Conservation (phyloP, 2,888 invertebrate species). For the Scaptomyza parva region DNA sequence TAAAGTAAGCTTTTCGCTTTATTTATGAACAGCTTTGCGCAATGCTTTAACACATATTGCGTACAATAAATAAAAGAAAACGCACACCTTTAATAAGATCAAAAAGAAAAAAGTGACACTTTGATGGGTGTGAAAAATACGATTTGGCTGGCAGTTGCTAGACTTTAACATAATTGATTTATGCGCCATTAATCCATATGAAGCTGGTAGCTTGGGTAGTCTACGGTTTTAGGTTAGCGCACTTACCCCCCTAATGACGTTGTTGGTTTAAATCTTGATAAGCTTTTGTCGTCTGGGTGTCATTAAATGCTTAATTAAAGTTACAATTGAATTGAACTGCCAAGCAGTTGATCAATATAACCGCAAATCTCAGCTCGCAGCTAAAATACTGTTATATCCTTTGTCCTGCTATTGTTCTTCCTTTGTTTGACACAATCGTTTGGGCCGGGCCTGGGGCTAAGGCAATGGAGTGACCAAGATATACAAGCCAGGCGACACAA, state of each 20-base stretch:
- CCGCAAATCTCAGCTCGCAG: slow-evolving; percentile 57
- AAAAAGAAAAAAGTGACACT: slow-evolving; percentile 23
- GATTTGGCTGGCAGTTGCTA: slow-evolving; percentile 41
- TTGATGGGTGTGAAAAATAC: slow-evolving; percentile 16
- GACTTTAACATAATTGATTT: slow-evolving; percentile 68
- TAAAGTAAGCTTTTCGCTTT: not conserved
- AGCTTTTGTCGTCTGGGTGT: slow-evolving; percentile 66
- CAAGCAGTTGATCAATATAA: slow-evolving; percentile 61
- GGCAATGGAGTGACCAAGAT: slow-evolving; percentile 55
- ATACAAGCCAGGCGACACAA: slow-evolving; percentile 66
- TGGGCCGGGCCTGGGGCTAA: slow-evolving; percentile 25
- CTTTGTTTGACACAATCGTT: slow-evolving; percentile 41
- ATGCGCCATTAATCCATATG: slow-evolving; percentile 52
- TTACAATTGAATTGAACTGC: slow-evolving; percentile 59
- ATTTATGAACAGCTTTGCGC: not conserved
- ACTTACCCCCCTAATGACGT: slow-evolving; percentile 40
- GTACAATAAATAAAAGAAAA: slow-evolving; percentile 15
- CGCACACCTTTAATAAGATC: slow-evolving; percentile 22
- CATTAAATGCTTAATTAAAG: slow-evolving; percentile 75
- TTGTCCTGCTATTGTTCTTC: slow-evolving; percentile 30
- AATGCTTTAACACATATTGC: slow-evolving; percentile 14
- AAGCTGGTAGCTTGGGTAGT: slow-evolving; percentile 13
- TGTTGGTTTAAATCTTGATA: slow-evolving; percentile 30
- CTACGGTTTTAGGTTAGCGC: slow-evolving; percentile 6
- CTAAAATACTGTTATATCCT: slow-evolving; percentile 41